phyloP scores from a whole-genome alignment of 2,797 vertebrate genomes.

The Babyrousa celebensis region DNA sequence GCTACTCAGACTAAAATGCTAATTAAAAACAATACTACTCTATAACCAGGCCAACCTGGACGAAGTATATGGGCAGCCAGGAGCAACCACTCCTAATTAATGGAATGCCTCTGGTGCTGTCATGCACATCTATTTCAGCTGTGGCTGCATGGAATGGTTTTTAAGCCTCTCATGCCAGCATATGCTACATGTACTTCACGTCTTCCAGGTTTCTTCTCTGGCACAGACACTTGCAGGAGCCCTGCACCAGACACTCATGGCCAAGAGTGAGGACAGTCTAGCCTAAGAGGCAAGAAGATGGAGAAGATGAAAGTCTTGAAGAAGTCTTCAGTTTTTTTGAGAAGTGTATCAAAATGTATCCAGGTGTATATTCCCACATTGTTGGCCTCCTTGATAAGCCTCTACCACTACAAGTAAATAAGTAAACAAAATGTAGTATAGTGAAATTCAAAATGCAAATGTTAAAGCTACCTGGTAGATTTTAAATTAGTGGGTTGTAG shows the following conservation, averaged over 20 bases:
- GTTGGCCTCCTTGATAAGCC: background rate
- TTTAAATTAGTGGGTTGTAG: constrained; percentile 6
- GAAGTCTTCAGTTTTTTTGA: background rate
- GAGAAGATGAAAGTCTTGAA: background rate
- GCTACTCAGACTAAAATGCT: background rate
- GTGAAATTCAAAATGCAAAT: background rate
- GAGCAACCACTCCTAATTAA: background rate
- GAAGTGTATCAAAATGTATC: background rate
- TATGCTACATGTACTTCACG: background rate
- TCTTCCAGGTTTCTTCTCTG: background rate
- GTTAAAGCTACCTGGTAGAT: background rate
- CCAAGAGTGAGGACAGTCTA: background rate
- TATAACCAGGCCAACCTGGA: background rate
- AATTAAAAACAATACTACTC: background rate
- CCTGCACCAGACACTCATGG: background rate
- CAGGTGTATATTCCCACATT: background rate
- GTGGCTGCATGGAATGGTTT: background rate
- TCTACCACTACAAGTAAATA: background rate
- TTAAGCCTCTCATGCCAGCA: background rate
- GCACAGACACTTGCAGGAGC: background rate
- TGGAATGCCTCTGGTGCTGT: background rate
- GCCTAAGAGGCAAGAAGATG: background rate
- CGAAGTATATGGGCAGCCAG: background rate
- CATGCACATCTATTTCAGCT: background rate
- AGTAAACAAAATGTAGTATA: background rate